Base-by-base conservation (phyloP, 2,888 invertebrate genomes). In the Brachyptera risi region DNA sequence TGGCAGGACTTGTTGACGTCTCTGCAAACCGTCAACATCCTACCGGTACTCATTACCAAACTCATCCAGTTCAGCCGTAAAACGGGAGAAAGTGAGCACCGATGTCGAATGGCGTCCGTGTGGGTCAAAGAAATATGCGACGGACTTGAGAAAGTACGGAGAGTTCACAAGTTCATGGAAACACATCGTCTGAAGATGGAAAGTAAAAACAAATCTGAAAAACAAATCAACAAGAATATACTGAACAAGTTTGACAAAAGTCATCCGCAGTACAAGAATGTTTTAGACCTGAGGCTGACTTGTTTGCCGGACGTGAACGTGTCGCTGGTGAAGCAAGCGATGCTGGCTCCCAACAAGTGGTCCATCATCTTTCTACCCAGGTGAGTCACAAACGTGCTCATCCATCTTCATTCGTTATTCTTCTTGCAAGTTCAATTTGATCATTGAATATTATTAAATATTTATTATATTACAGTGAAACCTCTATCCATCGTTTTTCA, bases 71-170 rank as follows among this genome's bases (percentile, higher is more conserved):
- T 58, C 24, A 9, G 21, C n/a, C 17, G 35, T 19, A 42, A 42
- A 9, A 47, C 42, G 27, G 58, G 26, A 31, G 47, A 58, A 24
- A 31, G 23, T 24, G 15, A 9, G 15, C 58, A 58, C n/a, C 23
- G 58, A 9, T 21, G 35, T 11, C 11, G 19, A 21, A 40, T 44
- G 27, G 47, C 47, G 3, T 42, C 58, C 24, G 17, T 58, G 13
- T 58, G 58, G 58, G 19, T 42, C 5, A 58, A 42, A 37, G 54
- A 54, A 35, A 17, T 54, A 21, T 54, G 35, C 37, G 19, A 17
- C 21, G 54, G 21, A 15, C 2, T 44, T 4, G 19, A 17, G 3
- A 44, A 17, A 44, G 31, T 31, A 7, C 31, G 21, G 21, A 44
- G 3, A 44, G 11, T 19, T 4, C 15, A 17, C 19, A 17, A 44